Percentiles rank a stretch among this genome's conserved stretches.
These are phyloP conservation scores for Carduelis carduelis DNA, from an alignment of 2,797 vertebrate species.

Conservation along the genomic window DNA sequence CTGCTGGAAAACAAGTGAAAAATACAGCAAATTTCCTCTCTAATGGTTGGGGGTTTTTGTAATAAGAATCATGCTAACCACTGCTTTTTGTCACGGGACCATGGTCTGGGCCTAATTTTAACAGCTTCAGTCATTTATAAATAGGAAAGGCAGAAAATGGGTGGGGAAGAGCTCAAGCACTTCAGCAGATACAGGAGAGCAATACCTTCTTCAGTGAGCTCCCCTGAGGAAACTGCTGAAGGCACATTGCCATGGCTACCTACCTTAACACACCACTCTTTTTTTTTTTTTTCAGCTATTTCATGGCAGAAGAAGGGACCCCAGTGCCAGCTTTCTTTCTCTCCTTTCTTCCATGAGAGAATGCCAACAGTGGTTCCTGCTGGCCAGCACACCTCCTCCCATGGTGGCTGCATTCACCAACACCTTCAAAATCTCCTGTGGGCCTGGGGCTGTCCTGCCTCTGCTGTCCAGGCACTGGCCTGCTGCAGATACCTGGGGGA, in stretches of 20 bases:
- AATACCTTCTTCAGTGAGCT: neutral
- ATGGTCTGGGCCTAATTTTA: neutral
- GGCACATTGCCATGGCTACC: neutral
- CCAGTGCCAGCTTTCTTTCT: neutral
- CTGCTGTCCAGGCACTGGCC: neutral
- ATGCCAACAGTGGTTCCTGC: neutral
- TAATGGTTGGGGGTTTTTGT: neutral
- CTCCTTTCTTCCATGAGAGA: neutral
- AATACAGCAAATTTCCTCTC: neutral
- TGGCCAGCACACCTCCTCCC: neutral
- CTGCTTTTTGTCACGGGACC: neutral
- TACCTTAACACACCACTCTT: neutral
- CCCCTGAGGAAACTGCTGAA: neutral
- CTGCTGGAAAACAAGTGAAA: neutral
- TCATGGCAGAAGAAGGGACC: neutral
- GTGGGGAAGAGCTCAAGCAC: neutral
- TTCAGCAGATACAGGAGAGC: neutral
- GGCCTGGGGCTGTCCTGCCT: neutral
- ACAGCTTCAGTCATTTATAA: neutral
- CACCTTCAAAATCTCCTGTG: neutral
- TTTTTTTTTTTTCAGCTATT: neutral
- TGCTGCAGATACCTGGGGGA: neutral
- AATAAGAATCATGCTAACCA: neutral
- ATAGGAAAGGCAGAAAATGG: neutral
- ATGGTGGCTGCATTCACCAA: accelerated